These are phyloP conservation scores for Cryptoprocta ferox DNA, from an alignment of 2,797 vertebrate genomes.

Conservation along the genomic window DNA sequence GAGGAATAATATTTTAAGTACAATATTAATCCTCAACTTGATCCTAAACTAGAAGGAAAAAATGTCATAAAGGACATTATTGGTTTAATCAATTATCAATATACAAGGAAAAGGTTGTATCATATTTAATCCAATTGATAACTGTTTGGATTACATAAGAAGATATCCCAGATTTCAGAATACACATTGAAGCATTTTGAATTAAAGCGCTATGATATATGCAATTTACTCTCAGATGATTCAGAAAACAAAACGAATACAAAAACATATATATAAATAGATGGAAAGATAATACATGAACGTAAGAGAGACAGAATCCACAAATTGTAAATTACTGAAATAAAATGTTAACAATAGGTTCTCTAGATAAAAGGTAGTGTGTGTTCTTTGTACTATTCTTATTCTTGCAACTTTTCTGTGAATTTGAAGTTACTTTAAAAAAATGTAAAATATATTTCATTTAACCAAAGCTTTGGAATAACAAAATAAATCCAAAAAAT, in stretches of 20 bases:
- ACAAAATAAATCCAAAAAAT: not conserved
- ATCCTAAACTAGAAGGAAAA: not conserved
- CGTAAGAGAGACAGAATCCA: not conserved
- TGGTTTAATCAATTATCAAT: not conserved
- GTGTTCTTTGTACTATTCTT: not conserved
- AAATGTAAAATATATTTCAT: not conserved
- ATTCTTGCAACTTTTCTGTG: not conserved
- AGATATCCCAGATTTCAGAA: not conserved
- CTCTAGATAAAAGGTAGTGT: not conserved
- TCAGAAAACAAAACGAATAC: not conserved
- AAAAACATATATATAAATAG: not conserved
- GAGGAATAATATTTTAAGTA: not conserved
- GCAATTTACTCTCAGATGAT: not conserved
- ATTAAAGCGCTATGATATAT: not conserved
- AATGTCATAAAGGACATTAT: not conserved
- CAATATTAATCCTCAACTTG: not conserved
- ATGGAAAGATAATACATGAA: not conserved
- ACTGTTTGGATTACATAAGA: not conserved
- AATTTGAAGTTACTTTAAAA: not conserved
- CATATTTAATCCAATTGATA: not conserved
- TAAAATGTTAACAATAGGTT: not conserved
- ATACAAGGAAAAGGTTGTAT: not conserved
- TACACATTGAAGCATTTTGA: not conserved
- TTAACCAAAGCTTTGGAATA: not conserved
- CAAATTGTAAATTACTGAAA: not conserved